Evolutionary conservation across 1,140 invertebrate genomes (phyloP).

Genomic region (Platorchestia sp.): DNA sequence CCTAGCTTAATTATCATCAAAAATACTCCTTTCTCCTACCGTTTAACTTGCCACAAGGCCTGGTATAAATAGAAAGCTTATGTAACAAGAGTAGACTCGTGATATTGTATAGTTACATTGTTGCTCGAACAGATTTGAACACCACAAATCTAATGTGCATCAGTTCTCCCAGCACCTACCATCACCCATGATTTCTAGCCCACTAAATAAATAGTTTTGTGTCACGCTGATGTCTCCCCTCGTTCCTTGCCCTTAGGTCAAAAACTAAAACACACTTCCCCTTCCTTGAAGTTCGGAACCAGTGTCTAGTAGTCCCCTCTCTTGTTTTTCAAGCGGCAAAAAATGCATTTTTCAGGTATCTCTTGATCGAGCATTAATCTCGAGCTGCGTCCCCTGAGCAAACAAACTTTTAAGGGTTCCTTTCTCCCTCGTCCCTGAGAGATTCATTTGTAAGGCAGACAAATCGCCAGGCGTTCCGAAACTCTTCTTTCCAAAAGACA

Average conservation of each 20-base stretch:
- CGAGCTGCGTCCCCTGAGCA: not conserved
- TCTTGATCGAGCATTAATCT: constrained; percentile 8
- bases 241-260: not conserved
- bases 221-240: not conserved
- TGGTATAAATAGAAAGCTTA: not conserved
- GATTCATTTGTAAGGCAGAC: constrained; percentile 39
- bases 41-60: too few relatives aligned
- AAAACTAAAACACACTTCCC: not conserved
- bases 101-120: not conserved
- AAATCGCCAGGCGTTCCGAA: not conserved
- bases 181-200: not conserved
- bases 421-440: not conserved
- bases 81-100: not conserved
- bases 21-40: too few relatives aligned
- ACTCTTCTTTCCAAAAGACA: not conserved
- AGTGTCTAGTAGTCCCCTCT: not conserved
- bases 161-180: not conserved
- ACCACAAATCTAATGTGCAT: not conserved
- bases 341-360: not conserved
- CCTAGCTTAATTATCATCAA: too few relatives aligned
- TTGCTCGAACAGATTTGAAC: not conserved
- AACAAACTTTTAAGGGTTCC: not conserved
- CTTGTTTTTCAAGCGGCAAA: not conserved
- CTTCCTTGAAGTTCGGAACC: not conserved
- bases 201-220: not conserved